Percentiles rank a stretch among this genome's conserved stretches.
Evolutionary conservation across 1,140 invertebrate species (phyloP).

Genomic region (Cherax destructor): DNA sequence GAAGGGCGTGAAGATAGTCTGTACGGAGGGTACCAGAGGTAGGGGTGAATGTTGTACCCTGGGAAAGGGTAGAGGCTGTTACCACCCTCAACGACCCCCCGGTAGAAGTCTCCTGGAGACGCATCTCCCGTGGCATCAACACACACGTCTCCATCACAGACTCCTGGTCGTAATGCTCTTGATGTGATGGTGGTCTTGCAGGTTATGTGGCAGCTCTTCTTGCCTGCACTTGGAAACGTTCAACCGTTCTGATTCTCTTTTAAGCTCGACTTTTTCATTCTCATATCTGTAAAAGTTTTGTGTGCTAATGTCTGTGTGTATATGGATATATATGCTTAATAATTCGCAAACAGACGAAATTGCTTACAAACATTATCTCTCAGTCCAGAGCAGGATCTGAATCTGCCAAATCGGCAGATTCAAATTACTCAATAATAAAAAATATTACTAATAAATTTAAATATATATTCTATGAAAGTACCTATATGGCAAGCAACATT

Average conservation of each 20-base stretch:
- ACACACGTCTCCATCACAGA: constrained; percentile 43
- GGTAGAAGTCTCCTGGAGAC: not conserved
- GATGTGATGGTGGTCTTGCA: not conserved
- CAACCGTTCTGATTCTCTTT: too few relatives aligned
- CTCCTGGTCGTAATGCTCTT: not conserved
- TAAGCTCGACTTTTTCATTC: not conserved
- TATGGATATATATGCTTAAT: too few relatives aligned
- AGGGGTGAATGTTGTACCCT: constrained; percentile 32
- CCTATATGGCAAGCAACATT: too few relatives aligned
- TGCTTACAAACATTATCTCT: too few relatives aligned
- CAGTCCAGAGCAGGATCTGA: too few relatives aligned
- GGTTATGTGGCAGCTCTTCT: not conserved
- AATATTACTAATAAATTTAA: too few relatives aligned
- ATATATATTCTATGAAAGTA: too few relatives aligned
- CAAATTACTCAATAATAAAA: too few relatives aligned
- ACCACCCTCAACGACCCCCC: not conserved
- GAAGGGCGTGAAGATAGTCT: constrained; percentile 13
- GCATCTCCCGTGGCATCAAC: constrained; percentile 34
- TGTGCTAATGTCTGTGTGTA: not conserved
- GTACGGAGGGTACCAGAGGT: constrained; percentile 45
- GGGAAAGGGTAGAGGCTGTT: constrained; percentile 18
- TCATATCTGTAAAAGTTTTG: not conserved
- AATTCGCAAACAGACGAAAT: too few relatives aligned
- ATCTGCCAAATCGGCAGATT: too few relatives aligned
- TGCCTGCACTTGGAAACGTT: too few relatives aligned